Conservation (phyloP, 2,113 vertebrate species). For the Tympanuchus pallidicinctus region DNA sequence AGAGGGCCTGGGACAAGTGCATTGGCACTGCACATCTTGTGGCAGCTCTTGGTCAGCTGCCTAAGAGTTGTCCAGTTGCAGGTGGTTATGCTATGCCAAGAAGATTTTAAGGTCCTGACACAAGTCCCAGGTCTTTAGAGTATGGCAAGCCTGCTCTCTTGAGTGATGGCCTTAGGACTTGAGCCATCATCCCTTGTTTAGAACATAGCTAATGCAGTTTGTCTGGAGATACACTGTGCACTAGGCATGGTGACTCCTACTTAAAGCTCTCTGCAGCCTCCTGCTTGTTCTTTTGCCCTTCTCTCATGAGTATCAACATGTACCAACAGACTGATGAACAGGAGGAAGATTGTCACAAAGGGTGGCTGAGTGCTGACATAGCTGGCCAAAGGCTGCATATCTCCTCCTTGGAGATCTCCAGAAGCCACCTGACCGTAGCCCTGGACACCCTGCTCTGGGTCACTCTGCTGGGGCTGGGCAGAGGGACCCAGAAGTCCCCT, state of each 20-base stretch:
- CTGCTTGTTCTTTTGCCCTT: background rate
- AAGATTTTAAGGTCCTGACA: background rate
- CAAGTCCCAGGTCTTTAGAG: background rate
- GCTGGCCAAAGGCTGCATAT: background rate
- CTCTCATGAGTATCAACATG: accelerated
- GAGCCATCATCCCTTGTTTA: background rate
- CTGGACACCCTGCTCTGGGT: background rate
- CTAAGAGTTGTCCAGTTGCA: background rate
- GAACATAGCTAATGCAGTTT: background rate
- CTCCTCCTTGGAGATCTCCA: background rate
- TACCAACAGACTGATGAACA: background rate
- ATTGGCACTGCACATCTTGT: background rate
- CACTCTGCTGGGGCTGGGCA: background rate
- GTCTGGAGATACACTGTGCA: background rate
- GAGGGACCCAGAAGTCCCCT: background rate
- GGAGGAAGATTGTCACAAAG: background rate
- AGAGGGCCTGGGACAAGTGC: background rate
- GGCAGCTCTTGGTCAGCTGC: background rate
- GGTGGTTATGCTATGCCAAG: background rate
- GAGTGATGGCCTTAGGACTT: background rate
- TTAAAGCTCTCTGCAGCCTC: background rate
- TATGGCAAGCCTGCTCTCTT: background rate
- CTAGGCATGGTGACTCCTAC: background rate
- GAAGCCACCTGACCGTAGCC: background rate
- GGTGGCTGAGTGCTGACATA: background rate